Conservation (phyloP, 2,113 vertebrate genomes). For the Lathamus discolor region DNA sequence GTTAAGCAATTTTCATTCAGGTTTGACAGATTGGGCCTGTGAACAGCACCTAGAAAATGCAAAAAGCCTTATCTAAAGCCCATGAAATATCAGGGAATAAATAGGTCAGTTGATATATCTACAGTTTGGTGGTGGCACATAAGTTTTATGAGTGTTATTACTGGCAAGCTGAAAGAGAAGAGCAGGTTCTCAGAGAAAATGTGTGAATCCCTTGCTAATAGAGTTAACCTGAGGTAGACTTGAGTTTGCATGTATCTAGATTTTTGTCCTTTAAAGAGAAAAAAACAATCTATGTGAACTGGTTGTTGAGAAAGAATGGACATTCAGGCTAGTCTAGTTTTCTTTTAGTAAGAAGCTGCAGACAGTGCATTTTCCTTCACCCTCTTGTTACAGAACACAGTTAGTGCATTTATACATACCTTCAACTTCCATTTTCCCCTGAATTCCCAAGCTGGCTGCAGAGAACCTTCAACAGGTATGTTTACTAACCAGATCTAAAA, state of each 20-base stretch:
- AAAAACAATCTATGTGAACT: neutral
- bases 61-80: neutral
- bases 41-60: neutral
- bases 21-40: neutral
- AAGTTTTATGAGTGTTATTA: neutral
- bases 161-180: neutral
- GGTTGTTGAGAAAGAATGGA: neutral
- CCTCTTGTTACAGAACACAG: neutral
- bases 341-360: neutral
- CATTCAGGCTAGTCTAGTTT: neutral
- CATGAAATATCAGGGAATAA: neutral
- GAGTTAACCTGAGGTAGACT: neutral
- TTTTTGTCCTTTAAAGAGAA: neutral
- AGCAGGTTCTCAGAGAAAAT: neutral
- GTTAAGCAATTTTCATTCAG: neutral
- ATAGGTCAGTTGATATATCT: neutral
- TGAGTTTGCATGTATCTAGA: neutral
- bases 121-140: too few species aligned
- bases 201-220: neutral
- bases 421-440: neutral
- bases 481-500: neutral
- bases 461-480: neutral
- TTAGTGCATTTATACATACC: neutral
- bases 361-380: neutral
- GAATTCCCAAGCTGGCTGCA: neutral